Evolutionary conservation across 2,797 vertebrate genomes (phyloP), one percentile per base, ranked within the genome.

Genomic region (Sebastes taczanowskii): DNA sequence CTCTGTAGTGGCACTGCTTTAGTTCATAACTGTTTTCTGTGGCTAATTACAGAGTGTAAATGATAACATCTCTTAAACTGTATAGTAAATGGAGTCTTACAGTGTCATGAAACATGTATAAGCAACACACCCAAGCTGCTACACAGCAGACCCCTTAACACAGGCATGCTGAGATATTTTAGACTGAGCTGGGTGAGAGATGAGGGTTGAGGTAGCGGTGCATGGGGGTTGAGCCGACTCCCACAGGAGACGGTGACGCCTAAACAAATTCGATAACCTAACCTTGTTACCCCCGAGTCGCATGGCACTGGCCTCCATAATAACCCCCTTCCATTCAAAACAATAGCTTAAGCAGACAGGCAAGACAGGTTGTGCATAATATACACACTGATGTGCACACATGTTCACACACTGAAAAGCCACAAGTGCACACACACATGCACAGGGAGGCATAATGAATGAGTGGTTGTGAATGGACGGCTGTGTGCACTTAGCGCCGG

Each of bases 261-360:
- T 91, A 93, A 95, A 94, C 92, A 94, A 93, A 94, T 95, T 93
- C 69, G 80, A 94, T 92, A 93, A 94, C 87, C 92, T 93, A 94
- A 93, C 94, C 94, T 94, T 90, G 92, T 95, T 95, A 94, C 87
- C 87, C 89, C 81, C 29, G n/a, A 92, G 89, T 92, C 71, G 82
- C 91, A 92, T 87, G 89, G 88, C 85, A 74, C 81, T 55, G 80
- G 81, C 87, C 92, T 83, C 85, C 85, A 86, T 87, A 91, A 89
- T 79, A 80, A 71, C 70, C 79, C 61, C 87, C 77, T 76, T 59
- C 77, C 68, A 81, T 92, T 91, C 83, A 91, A 90, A 93, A 92
- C 92, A 93, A 93, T 91, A 87, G 85, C 87, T 90, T 86, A 85
- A 87, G 74, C 74, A 82, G 88, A 92, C 89, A 91, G 79, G 83